Base-by-base conservation (phyloP, 2,797 vertebrate species). In the Tapera naevia region DNA sequence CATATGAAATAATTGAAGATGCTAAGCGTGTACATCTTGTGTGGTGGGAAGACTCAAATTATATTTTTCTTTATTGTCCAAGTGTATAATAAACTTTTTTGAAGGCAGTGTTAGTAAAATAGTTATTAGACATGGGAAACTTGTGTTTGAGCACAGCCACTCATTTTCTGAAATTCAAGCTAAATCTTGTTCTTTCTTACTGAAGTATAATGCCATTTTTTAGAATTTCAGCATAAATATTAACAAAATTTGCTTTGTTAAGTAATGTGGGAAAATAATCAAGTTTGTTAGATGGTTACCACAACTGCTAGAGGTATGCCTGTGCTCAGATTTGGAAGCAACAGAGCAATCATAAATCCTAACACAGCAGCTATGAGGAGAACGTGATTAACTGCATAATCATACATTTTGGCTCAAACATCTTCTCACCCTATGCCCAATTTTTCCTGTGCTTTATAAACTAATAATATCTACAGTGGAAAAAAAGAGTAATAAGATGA, bases 191-290 rank as follows among this genome's bases (percentile, higher is more conserved):
- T 90, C 13, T 71, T 95, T 62, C n/a, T 32, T 51, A 48, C 56
- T 72, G 37, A 78, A 89, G 43, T 39, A 17, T 56, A 93, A 71
- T 39, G 53, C 37, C 48, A 75, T 91, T 94, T 93, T 56, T 57
- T 78, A 81, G 41, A 90, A 80, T 79, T 90, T 94, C 37, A 92
- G 39, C 41, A 64, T 41, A 39, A 86, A 67, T 91, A 56, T 60
- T 65, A 91, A 90, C 7, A 72, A 76, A 91, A 74, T 33, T 72
- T 93, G n/a, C 46, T 97, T 75, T 80, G 21, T 92, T 86, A 82
- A 70, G 19, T 69, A 66, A 70, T 65, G 32, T 11, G 83, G 60
- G 82, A 84, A 89, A 88, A 19, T 70, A 94, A 72, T 61, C 27
- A 78, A 51, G 58, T 60, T 78, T 58, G 30, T 62, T 83, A 76